A percentile compares a stretch with the other conserved stretches of the same genome.
phyloP scores from a whole-genome alignment of 2,888 invertebrate species.

The Sycophila texana region DNA sequence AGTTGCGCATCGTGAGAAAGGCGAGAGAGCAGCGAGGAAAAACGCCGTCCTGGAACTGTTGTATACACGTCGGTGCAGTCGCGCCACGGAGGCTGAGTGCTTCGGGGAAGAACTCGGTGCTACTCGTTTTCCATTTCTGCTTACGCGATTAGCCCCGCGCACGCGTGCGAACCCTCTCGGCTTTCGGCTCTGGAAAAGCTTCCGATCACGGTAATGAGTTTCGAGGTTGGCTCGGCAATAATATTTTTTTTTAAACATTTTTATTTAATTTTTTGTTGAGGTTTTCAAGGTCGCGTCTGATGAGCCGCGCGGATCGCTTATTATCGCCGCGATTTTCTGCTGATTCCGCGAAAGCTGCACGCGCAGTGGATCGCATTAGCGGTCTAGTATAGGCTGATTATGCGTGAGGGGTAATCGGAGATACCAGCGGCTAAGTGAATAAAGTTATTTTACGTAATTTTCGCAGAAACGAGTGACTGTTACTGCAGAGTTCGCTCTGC shows the following conservation, averaged over 20 bases:
- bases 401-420: conserved; percentile 5
- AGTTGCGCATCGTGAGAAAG: conserved; percentile 3
- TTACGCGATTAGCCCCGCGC: conserved; percentile 70
- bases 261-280: neutral
- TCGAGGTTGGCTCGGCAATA: neutral
- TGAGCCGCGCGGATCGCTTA: conserved; percentile 6
- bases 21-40: conserved; percentile 39
- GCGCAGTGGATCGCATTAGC: neutral
- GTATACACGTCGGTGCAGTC: neutral
- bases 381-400: conserved; percentile 5
- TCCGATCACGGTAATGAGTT: conserved; percentile 23
- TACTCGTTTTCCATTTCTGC: conserved; percentile 65
- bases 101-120: conserved; percentile 41
- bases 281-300: neutral
- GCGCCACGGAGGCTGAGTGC: neutral
- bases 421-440: conserved; percentile 2
- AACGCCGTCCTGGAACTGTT: conserved; percentile 18
- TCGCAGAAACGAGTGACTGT: conserved; percentile 6
- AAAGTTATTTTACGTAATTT: conserved; percentile 41
- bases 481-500: neutral
- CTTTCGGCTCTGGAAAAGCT: conserved; percentile 50
- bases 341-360: neutral
- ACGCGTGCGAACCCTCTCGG: conserved; percentile 2
- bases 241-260: neutral
- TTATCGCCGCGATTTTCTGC: neutral